phyloP scores from a whole-genome alignment of 2,113 vertebrate species.

The Athene cunicularia region DNA sequence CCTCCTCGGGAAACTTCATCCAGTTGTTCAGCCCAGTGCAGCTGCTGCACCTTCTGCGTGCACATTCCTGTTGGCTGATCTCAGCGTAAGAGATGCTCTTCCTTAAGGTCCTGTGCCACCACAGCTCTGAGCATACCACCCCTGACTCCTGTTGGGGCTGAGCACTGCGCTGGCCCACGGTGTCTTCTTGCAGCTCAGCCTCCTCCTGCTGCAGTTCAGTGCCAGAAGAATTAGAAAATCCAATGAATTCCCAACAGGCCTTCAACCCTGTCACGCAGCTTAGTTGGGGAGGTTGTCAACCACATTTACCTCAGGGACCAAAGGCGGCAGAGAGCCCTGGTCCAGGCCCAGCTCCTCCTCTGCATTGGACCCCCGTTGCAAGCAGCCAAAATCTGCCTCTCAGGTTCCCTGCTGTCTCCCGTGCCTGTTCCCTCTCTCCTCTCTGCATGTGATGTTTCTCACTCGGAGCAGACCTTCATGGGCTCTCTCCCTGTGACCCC shows the following conservation, averaged over 20 bases:
- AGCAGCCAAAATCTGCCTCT: not conserved
- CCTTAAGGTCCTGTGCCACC: not conserved
- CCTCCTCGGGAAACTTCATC: not conserved
- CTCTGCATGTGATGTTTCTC: not conserved
- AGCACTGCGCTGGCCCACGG: rapidly evolving
- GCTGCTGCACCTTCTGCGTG: not conserved
- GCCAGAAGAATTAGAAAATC: not conserved
- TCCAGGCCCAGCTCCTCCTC: not conserved
- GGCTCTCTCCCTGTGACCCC: not conserved
- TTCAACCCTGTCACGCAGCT: not conserved
- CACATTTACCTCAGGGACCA: not conserved
- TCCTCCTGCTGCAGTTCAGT: not conserved
- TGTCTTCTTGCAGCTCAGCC: not conserved
- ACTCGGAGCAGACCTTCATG: not conserved
- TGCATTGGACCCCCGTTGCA: not conserved
- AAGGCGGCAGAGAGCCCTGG: not conserved
- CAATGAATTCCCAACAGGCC: not conserved
- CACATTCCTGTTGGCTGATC: not conserved
- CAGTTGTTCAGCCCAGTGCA: not conserved
- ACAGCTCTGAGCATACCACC: not conserved
- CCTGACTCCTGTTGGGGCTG: not conserved
- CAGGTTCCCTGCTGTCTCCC: not conserved
- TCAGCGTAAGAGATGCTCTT: rapidly evolving
- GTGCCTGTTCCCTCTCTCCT: not conserved
- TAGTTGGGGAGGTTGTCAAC: not conserved